Conservation (phyloP, 2,888 invertebrate species). For the Amphipyra tragopoginis region DNA sequence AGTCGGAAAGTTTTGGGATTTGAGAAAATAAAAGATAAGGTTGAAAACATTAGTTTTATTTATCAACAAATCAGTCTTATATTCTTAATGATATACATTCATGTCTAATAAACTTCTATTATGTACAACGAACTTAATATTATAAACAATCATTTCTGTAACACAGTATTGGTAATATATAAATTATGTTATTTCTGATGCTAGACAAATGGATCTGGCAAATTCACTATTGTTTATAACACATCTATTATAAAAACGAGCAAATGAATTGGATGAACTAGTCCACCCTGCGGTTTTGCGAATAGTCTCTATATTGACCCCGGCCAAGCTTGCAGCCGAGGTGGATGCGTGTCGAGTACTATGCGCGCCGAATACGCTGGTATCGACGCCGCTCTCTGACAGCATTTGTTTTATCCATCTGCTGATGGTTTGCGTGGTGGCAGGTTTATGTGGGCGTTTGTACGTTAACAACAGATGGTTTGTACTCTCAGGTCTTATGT, state of each 20-base stretch:
- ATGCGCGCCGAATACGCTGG: background rate
- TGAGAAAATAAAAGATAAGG: background rate
- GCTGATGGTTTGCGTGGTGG: slow-evolving; percentile 1
- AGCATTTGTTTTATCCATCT: slow-evolving; percentile 4
- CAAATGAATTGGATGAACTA: slow-evolving; percentile 1
- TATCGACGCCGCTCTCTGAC: slow-evolving; percentile 1
- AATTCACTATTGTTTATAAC: background rate
- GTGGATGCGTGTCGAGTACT: slow-evolving; percentile 4
- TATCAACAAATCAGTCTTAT: background rate
- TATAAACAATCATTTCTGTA: no score
- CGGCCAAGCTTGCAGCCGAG: background rate
- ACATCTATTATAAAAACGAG: no score
- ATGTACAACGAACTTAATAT: no score
- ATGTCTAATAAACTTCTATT: no score
- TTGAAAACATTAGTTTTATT: background rate
- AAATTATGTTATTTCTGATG: no score
- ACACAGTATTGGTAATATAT: no score
- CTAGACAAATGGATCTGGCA: no score
- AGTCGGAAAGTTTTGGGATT: background rate
- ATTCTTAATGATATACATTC: no score
- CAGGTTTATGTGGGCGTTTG: background rate
- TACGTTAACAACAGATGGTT: slow-evolving; percentile 13
- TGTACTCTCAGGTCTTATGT: slow-evolving; percentile 2
- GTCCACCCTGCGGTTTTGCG: no score
- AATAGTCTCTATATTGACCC: background rate